Percentiles rank a stretch among this genome's conserved stretches.
phyloP scores from a whole-genome alignment of 64 coral and sea anemone species.

The Porites australiensis region DNA sequence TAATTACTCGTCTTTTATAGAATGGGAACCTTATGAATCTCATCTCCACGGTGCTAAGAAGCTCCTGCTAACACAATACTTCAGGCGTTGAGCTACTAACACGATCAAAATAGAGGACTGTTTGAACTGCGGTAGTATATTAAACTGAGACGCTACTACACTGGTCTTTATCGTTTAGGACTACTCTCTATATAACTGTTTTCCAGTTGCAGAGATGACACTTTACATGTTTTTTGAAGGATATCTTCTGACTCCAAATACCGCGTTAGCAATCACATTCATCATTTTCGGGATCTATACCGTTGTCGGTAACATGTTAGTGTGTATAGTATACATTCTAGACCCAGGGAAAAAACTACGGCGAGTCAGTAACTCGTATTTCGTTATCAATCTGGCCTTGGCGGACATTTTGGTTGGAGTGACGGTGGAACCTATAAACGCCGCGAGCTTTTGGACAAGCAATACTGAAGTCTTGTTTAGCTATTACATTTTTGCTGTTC shows the following conservation, averaged over 20 bases:
- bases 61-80: neutral
- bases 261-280: constrained; percentile 68
- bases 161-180: too few species aligned
- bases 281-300: constrained; percentile 89
- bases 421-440: constrained; percentile 88
- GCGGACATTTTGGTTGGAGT: constrained; percentile 92
- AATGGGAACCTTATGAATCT: constrained; percentile 2
- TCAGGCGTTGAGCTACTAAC: too few species aligned
- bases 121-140: too few species aligned
- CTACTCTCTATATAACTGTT: neutral
- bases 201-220: constrained; percentile 20
- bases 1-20: constrained; percentile 18
- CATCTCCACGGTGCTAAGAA: neutral
- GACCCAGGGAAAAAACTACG: constrained; percentile 84
- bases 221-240: constrained; percentile 90
- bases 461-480: constrained; percentile 73
- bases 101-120: too few species aligned
- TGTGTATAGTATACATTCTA: constrained; percentile 76
- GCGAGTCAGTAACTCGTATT: constrained; percentile 76
- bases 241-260: constrained; percentile 84
- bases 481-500: constrained; percentile 81
- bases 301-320: constrained; percentile 82
- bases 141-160: too few species aligned
- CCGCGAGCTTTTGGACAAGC: constrained; percentile 77
- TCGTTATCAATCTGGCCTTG: constrained; percentile 82